These are phyloP conservation scores for Bothrops jararaca DNA, from an alignment of 2,113 vertebrate species.

Conservation along the genomic window DNA sequence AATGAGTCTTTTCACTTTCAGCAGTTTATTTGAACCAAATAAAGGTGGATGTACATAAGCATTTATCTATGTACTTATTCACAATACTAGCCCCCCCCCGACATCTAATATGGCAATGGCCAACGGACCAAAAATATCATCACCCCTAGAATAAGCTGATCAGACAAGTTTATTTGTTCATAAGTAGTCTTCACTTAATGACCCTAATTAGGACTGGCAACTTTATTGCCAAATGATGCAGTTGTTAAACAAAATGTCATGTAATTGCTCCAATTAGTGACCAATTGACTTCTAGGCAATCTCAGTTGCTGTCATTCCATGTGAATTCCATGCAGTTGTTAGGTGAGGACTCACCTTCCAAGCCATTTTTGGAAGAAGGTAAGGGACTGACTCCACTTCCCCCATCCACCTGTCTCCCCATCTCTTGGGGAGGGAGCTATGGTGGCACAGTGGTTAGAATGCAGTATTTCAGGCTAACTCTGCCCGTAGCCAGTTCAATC, in stretches of 20 bases:
- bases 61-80: not conserved
- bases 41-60: not conserved
- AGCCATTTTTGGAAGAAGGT: too few species aligned
- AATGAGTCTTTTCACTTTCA: not conserved
- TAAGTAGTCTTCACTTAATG: not conserved
- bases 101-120: not conserved
- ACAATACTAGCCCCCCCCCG: not conserved
- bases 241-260: not conserved
- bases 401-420: too few species aligned
- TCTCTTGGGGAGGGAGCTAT: too few species aligned
- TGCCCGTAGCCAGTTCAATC: too few species aligned
- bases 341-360: not conserved
- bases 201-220: not conserved
- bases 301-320: not conserved
- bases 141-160: not conserved
- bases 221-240: not conserved
- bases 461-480: too few species aligned
- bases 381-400: too few species aligned
- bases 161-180: not conserved
- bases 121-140: not conserved
- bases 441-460: too few species aligned
- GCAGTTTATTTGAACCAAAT: not conserved
- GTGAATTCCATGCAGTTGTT: not conserved
- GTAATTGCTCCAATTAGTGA: not conserved
- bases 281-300: not conserved